phyloP scores from a whole-genome alignment of 1,140 invertebrate species.

The Drosophila willistoni region DNA sequence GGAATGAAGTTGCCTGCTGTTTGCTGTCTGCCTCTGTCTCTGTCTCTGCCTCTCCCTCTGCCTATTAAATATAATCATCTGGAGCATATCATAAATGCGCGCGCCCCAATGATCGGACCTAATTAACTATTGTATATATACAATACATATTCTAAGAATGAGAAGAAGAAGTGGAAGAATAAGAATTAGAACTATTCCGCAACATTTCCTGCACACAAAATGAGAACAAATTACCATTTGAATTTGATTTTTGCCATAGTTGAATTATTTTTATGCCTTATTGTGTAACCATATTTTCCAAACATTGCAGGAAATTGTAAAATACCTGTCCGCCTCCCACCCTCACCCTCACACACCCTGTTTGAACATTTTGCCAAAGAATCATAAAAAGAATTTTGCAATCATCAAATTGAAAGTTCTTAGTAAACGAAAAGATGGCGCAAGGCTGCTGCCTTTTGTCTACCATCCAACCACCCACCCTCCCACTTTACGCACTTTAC shows the following conservation, averaged over 20 bases:
- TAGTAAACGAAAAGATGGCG: not conserved
- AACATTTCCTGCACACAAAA: conserved; percentile 2
- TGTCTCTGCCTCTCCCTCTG: no score
- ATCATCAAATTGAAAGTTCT: conserved; percentile 21
- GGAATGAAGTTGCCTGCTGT: no score
- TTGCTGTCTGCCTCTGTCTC: no score
- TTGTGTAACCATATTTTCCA: not conserved
- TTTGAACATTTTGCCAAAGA: not conserved
- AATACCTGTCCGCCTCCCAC: no score
- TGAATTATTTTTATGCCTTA: conserved; percentile 5
- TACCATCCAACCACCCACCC: not conserved
- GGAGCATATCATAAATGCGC: conserved; percentile 5
- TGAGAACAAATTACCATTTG: not conserved
- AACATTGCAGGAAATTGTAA: conserved; percentile 1
- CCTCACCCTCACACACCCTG: not conserved
- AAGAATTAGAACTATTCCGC: not conserved
- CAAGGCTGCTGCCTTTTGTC: not conserved
- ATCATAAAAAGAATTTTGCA: conserved; percentile 19
- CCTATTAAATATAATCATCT: not conserved
- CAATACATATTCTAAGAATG: no score
- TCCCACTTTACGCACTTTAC: not conserved
- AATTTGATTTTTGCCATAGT: not conserved
- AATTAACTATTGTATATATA: not conserved
- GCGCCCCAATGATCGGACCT: not conserved
- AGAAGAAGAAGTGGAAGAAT: no score